These are phyloP conservation scores for Paralichthys olivaceus DNA, from an alignment of 2,113 vertebrate species.

Conservation along the genomic window DNA sequence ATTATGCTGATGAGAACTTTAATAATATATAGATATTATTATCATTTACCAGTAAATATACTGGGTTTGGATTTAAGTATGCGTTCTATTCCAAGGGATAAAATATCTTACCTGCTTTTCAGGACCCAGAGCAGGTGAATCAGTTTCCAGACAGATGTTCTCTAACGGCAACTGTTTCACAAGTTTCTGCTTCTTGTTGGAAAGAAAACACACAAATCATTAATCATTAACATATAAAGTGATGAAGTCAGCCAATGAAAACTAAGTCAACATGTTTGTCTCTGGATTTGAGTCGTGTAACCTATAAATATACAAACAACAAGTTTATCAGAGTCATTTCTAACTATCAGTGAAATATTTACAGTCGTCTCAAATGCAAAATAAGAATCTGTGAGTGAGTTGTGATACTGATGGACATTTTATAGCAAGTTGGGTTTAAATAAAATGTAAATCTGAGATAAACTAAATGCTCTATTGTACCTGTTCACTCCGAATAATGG, in stretches of 20 bases:
- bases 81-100: no score
- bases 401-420: background rate
- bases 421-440: background rate
- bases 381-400: background rate
- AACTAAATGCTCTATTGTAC: constrained; percentile 73
- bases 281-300: background rate
- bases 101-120: constrained; percentile 88
- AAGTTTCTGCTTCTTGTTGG: constrained; percentile 95
- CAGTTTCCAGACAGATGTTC: constrained; percentile 94
- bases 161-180: constrained; percentile 94
- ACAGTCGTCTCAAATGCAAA: background rate
- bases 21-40: no score
- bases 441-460: background rate
- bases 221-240: constrained; percentile 25
- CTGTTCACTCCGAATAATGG: constrained; percentile 93
- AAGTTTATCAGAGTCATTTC: background rate
- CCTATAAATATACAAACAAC: background rate
- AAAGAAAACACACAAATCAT: constrained; percentile 62
- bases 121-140: constrained; percentile 93
- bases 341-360: background rate
- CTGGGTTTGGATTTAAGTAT: background rate
- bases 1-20: no score
- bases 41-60: background rate
- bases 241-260: constrained; percentile 28
- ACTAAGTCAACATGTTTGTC: constrained; percentile 19